Percentiles rank a stretch among this genome's conserved stretches.
phyloP scores from a whole-genome alignment of 2,113 vertebrate species.

The Lamprotornis superbus region DNA sequence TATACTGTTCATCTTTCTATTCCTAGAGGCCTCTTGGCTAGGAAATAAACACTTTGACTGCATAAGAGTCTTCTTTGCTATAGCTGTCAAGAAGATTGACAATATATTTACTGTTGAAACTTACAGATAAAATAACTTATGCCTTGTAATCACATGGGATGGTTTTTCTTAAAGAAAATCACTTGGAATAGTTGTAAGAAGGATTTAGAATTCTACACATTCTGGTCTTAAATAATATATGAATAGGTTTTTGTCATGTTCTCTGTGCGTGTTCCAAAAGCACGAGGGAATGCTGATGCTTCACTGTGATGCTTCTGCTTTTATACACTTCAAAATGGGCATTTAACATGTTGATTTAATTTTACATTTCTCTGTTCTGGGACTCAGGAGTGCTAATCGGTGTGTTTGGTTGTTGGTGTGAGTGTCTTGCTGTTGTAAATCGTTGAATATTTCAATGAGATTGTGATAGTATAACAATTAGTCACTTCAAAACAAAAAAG shows the following conservation, averaged over 20 bases:
- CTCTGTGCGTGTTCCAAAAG: not conserved
- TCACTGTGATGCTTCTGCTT: not conserved
- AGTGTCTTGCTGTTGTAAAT: not conserved
- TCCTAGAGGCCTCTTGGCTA: not conserved
- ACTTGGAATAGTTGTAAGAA: not conserved
- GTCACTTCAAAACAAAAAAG: not conserved
- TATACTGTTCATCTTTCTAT: not conserved
- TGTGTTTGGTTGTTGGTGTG: not conserved
- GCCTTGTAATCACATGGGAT: not conserved
- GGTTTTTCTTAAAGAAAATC: not conserved
- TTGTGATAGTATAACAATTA: not conserved
- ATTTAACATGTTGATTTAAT: not conserved
- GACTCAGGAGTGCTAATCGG: not conserved
- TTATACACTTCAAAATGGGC: not conserved
- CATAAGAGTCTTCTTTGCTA: not conserved
- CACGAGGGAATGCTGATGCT: not conserved
- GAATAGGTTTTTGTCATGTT: not conserved
- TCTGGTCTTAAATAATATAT: not conserved
- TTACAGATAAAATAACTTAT: conserved; percentile 9
- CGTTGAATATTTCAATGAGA: not conserved
- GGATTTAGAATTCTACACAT: not conserved
- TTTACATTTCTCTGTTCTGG: not conserved
- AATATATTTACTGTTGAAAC: conserved; percentile 25
- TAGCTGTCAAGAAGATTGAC: conserved; percentile 12
- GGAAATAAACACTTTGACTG: not conserved